Percentiles rank a stretch among this genome's conserved stretches.
phyloP scores from a whole-genome alignment of 2,888 invertebrate species.

The Sepioteuthis lessoniana region DNA sequence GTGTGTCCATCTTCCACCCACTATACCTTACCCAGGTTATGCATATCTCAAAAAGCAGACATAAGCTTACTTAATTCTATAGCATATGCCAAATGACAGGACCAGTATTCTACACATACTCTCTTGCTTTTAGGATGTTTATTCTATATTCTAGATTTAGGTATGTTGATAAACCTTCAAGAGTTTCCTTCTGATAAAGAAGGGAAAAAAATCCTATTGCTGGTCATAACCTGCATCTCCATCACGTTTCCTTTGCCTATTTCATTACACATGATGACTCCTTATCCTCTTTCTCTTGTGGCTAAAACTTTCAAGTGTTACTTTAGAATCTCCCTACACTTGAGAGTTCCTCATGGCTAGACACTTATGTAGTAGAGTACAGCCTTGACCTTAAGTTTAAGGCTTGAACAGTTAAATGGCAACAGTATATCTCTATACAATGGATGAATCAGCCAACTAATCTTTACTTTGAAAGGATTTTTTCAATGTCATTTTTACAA shows the following conservation, averaged over 20 bases:
- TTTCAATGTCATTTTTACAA: neutral
- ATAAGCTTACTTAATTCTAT: neutral
- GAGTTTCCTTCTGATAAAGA: neutral
- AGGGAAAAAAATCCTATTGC: neutral
- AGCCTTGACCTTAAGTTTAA: neutral
- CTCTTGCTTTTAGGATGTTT: neutral
- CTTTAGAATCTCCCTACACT: neutral
- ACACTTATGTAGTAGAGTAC: neutral
- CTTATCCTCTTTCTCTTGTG: neutral
- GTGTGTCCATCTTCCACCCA: neutral
- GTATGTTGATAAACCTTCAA: neutral
- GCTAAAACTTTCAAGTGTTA: slow-evolving; percentile 6
- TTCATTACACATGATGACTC: neutral
- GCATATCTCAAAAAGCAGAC: neutral
- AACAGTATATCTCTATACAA: neutral
- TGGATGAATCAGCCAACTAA: neutral
- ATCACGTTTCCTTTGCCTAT: neutral
- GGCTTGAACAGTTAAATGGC: neutral
- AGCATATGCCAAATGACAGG: neutral
- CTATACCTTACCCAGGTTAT: neutral
- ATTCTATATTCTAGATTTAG: neutral
- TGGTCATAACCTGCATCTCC: neutral
- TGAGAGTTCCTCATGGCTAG: slow-evolving; percentile 15
- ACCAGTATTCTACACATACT: neutral
- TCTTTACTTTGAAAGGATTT: neutral